Evolutionary conservation across 2,113 vertebrate genomes (phyloP), one percentile per base, ranked within the genome.

Genomic region (Pelmatolapia mariae): DNA sequence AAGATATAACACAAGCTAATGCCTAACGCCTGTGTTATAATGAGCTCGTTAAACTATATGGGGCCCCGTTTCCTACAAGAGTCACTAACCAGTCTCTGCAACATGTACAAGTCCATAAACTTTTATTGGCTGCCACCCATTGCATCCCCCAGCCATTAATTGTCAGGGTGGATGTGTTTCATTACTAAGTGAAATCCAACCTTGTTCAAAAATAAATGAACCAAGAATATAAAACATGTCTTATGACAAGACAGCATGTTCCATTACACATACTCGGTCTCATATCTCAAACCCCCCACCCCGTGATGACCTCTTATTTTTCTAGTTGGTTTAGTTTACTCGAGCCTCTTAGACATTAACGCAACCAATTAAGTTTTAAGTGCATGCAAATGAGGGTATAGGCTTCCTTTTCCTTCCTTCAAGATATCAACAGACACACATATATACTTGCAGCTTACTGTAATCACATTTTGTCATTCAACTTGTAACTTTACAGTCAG

Each of bases 11-110:
- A 78, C 79, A 53, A 24, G 68, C 82, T 89, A 85, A 92, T 83
- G 81, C 81, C 81, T 83, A 66, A 91, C 5, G 81, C 84, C 86
- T 88, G 87, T 63, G 89, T 93, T 18, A 19, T 92, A 97, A 97
- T 95, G 90, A 97, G 95, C 92, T 94, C 71, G 89, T 96, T 96
- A 95, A 95, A 96, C 7, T 82, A 85, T 92, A 96, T 90, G 93
- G 90, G 59, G 90, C 89, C 91, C 94, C 91, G 95, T 96, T 95
- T 95, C 90, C 92, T 94, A 92, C 93, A 96, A 96, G 47, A 94
- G 78, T 82, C 90, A 90, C 90, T 93, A 94, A 95, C 94, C 91
- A 96, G 86, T 92, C 83, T 85, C 88, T 86, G 91, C 88, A 94
- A 90, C 68, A 89, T 87, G 91, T 22, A 90, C 86, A 93, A 97